Evolutionary conservation across 1,140 invertebrate species (phyloP).

Genomic region (Macrosteles quadrilineatus): DNA sequence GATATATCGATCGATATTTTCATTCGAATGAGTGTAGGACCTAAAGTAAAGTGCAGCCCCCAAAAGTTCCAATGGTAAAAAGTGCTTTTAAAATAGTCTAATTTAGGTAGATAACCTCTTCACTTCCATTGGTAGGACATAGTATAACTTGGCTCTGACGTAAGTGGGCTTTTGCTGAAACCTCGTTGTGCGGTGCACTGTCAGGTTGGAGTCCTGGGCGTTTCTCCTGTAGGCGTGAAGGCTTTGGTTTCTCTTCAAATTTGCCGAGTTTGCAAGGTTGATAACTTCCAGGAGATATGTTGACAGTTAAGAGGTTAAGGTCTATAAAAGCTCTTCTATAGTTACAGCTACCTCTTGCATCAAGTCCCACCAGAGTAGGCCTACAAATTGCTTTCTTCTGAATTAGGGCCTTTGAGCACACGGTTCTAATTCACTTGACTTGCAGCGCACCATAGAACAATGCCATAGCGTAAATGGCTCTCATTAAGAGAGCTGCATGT

Average conservation of each 20-base stretch:
- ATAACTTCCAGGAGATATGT: background rate
- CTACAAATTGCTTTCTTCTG: conserved; percentile 5
- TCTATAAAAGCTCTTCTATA: background rate
- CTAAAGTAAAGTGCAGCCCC: too few species aligned
- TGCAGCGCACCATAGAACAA: background rate
- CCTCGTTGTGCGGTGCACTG: background rate
- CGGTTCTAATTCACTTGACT: background rate
- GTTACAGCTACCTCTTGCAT: too few species aligned
- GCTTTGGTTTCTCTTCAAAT: background rate
- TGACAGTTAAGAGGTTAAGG: background rate
- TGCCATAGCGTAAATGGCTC: conserved; percentile 2
- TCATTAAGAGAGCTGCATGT: background rate
- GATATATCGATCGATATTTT: too few species aligned
- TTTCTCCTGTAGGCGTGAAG: background rate
- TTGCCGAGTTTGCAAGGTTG: background rate
- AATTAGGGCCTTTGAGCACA: background rate
- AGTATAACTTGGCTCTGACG: background rate
- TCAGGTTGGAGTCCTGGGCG: background rate
- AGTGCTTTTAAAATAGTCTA: too few species aligned
- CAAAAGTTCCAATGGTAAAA: too few species aligned
- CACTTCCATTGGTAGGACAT: background rate
- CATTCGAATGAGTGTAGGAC: too few species aligned
- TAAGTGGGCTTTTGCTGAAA: background rate
- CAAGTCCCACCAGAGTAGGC: background rate
- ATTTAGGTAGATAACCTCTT: too few species aligned